Evolutionary conservation across 2,113 vertebrate species (phyloP), one percentile per base, ranked within the genome.

Genomic region (Callospermophilus lateralis): DNA sequence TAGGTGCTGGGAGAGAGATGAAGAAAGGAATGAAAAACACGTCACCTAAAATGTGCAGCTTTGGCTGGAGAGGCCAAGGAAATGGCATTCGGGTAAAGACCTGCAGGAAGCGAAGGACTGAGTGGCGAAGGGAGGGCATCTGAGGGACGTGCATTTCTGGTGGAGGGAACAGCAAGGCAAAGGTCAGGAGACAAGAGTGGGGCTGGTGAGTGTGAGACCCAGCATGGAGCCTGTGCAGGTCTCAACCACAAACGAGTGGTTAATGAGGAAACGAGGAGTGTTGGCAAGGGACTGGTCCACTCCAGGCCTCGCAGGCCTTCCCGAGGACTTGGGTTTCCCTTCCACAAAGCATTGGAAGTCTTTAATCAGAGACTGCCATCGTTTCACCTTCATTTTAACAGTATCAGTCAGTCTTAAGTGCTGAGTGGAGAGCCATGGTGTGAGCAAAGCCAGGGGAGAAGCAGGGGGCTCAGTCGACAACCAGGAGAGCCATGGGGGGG

Each of bases 401-500:
- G 22, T 1, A 9, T 5, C 3, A 0, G 3, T 53, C 30, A 51
- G 9, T 51, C 48, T 45, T n/a, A 70, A 48, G 32, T 30, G 48
- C n/a, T 45, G 7, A 16, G 7, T 19, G 28, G 20, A 34, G 45
- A 84, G 19, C 10, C 58, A 1, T 3, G 48, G 30, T 48, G 30
- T 10, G 3, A 22, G 30, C 22, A 34, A 24, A 39, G 37, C 39
- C 51, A 53, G 48, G 15, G 4, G 39, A 22, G 5, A 30, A 2
- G 28, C 1, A 0, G 63, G 61, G 79, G 67, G 53, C 11, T 6
- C 8, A 17, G 0, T 63, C 58, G 17, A 6, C 6, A 6, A 51
- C 3, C 84, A 48, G 79, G 89, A 34, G 48, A 83, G 32, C 45
- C 15, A 1, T 10, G 26, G 42, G 7, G 8, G 45, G 45, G 7